Percentiles rank a stretch among this genome's conserved stretches.
Conservation (phyloP, 2,797 vertebrate species). For the Hyperoplus immaculatus region DNA sequence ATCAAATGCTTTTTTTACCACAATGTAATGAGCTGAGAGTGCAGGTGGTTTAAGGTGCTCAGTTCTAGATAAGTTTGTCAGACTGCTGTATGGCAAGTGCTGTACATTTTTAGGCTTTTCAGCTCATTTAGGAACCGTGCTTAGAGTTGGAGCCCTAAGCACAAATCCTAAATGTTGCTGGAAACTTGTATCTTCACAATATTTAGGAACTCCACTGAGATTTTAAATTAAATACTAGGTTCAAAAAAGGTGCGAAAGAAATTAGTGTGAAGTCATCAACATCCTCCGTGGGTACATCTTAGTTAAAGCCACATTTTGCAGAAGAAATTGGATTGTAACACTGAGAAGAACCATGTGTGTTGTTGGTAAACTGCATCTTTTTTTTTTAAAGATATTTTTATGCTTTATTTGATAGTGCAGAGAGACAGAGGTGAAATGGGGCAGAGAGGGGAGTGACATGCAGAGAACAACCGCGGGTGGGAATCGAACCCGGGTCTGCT, state of each 20-base stretch:
- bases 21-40: background rate
- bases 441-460: too few relatives aligned
- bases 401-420: too few relatives aligned
- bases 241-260: background rate
- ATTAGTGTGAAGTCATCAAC: background rate
- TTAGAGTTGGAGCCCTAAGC: background rate
- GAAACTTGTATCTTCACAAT: background rate
- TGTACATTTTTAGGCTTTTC: background rate
- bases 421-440: too few relatives aligned
- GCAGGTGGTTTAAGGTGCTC: constrained; percentile 2
- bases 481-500: too few relatives aligned
- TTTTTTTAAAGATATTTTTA: too few relatives aligned
- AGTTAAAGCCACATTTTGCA: background rate
- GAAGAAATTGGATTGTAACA: background rate
- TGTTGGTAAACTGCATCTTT: background rate
- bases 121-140: background rate
- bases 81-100: too few relatives aligned
- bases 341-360: too few relatives aligned
- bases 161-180: background rate
- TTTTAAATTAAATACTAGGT: background rate
- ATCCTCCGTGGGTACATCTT: background rate
- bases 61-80: constrained; percentile 20
- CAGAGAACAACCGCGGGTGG: too few relatives aligned
- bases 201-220: background rate
- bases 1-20: constrained; percentile 27